Conservation (phyloP, 1,140 invertebrate genomes). For the Drosophila truncata region DNA sequence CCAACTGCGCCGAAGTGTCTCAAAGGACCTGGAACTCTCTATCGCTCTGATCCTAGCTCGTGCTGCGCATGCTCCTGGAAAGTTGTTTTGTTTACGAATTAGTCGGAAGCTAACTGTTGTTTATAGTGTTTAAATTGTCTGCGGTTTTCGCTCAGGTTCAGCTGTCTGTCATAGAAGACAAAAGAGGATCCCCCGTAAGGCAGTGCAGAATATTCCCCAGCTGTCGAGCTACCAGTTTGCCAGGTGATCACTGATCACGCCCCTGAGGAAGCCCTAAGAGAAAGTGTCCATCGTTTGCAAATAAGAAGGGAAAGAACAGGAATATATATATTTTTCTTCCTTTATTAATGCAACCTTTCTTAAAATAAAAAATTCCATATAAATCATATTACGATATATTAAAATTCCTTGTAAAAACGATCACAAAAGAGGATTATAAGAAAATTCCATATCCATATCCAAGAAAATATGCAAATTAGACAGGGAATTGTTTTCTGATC, state of each 20-base stretch:
- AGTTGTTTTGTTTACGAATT: slow-evolving; percentile 70
- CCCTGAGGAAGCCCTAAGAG: background rate
- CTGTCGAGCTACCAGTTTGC: slow-evolving; percentile 13
- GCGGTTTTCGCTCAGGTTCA: slow-evolving; percentile 69
- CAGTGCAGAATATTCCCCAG: slow-evolving; percentile 46
- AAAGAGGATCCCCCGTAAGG: slow-evolving; percentile 22
- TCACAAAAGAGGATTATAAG: background rate
- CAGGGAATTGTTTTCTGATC: background rate
- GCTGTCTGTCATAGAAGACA: slow-evolving; percentile 24
- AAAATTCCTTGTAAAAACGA: background rate
- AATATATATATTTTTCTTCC: background rate
- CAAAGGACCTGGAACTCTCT: slow-evolving; percentile 24
- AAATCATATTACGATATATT: background rate
- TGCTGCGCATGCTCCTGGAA: slow-evolving; percentile 39
- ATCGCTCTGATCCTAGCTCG: slow-evolving; percentile 11
- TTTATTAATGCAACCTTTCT: background rate
- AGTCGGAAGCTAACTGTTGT: slow-evolving; percentile 70
- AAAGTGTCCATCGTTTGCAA: background rate
- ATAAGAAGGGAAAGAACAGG: background rate
- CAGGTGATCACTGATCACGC: slow-evolving; percentile 11
- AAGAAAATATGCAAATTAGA: background rate
- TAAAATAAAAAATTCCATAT: too few relatives aligned
- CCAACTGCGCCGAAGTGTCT: slow-evolving; percentile 65
- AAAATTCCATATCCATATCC: rapidly evolving
- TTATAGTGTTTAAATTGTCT: slow-evolving; percentile 63